Evolutionary conservation across 2,888 invertebrate species (phyloP).

Genomic region (Sesia bembeciformis): DNA sequence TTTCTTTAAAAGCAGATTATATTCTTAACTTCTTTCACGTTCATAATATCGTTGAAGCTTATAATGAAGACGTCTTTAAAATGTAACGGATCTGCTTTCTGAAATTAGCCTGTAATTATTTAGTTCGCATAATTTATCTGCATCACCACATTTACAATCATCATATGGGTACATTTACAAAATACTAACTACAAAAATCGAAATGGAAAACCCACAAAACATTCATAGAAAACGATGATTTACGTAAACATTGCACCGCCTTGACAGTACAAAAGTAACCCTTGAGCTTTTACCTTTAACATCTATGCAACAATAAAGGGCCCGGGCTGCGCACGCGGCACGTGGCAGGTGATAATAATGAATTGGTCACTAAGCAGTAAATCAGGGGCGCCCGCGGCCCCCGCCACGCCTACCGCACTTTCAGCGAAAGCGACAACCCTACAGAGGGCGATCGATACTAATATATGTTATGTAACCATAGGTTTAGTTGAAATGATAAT

Average conservation of each 20-base stretch:
- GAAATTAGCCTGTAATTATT: no score
- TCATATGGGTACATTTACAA: no score
- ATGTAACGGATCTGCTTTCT: no score
- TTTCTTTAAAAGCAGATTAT: no score
- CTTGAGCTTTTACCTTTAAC: background rate
- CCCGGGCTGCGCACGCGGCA: slow-evolving; percentile 8
- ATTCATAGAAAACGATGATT: no score
- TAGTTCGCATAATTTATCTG: no score
- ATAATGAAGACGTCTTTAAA: no score
- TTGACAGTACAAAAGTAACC: background rate
- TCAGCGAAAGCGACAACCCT: slow-evolving; percentile 33
- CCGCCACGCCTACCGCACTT: slow-evolving; percentile 17
- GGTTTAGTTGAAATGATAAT: background rate
- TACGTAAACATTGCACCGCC: background rate
- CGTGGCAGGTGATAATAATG: slow-evolving; percentile 27
- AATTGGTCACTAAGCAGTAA: slow-evolving; percentile 27
- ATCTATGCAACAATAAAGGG: background rate
- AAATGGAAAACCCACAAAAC: no score
- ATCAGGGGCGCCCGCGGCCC: slow-evolving; percentile 21
- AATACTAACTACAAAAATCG: no score
- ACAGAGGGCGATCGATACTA: slow-evolving; percentile 22
- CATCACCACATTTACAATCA: no score
- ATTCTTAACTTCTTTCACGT: no score
- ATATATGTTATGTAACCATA: slow-evolving; percentile 15
- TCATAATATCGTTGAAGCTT: no score